phyloP scores from a whole-genome alignment of 2,888 invertebrate genomes.

The Drymonia ruficornis region DNA sequence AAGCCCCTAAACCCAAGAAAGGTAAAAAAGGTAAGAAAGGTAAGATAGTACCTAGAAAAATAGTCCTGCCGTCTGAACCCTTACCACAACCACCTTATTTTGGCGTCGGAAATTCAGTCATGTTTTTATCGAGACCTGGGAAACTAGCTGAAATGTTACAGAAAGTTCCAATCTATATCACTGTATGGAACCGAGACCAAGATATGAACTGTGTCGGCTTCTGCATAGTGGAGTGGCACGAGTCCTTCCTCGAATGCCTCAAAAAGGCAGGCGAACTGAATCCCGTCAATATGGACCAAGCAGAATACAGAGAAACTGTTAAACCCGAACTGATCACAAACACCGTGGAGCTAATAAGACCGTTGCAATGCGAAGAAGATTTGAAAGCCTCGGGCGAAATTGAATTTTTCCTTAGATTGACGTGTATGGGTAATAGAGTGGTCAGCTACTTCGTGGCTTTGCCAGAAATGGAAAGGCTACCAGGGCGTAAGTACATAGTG shows the following conservation, averaged over 20 bases:
- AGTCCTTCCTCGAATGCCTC: conserved; percentile 68
- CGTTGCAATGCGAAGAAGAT: conserved; percentile 75
- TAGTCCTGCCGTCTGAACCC: conserved; percentile 72
- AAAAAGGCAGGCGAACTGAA: conserved; percentile 63
- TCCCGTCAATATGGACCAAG: conserved; percentile 71
- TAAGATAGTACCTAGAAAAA: conserved; percentile 50
- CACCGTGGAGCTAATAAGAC: conserved; percentile 65
- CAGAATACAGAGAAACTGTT: conserved; percentile 65
- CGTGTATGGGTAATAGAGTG: conserved; percentile 72
- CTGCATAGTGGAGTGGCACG: conserved; percentile 68
- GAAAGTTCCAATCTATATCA: conserved; percentile 71
- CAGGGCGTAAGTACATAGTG: conserved; percentile 70
- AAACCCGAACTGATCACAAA: conserved; percentile 70
- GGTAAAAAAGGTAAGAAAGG: conserved; percentile 60
- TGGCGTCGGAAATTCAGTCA: conserved; percentile 74
- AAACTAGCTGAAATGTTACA: conserved; percentile 66
- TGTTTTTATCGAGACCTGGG: conserved; percentile 73
- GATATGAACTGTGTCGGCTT: conserved; percentile 72
- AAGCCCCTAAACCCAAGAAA: conserved; percentile 44
- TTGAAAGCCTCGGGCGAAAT: conserved; percentile 74
- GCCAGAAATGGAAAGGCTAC: conserved; percentile 78
- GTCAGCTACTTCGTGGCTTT: conserved; percentile 69
- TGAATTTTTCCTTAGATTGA: conserved; percentile 67
- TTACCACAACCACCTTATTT: conserved; percentile 77
- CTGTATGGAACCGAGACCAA: conserved; percentile 78